phyloP scores from a whole-genome alignment of 2,888 invertebrate species.

The Mythimna lalbum region DNA sequence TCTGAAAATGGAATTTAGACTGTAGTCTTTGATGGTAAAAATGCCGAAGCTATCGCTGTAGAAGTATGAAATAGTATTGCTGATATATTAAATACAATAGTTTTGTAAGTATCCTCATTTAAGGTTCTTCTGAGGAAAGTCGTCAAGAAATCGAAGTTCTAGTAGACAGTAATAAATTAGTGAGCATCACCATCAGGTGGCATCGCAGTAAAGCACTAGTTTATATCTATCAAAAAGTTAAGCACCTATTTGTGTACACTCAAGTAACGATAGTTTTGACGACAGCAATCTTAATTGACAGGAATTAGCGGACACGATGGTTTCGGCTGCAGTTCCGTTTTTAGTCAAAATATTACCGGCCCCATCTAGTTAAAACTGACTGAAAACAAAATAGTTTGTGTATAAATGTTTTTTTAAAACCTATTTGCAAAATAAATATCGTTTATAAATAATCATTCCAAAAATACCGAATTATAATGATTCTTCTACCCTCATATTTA shows the following conservation, averaged over 20 bases:
- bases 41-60: background rate
- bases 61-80: background rate
- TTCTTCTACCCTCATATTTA: conserved; percentile 10
- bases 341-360: background rate
- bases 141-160: background rate
- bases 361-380: too few relatives aligned
- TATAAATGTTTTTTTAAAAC: too few relatives aligned
- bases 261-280: background rate
- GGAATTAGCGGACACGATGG: background rate
- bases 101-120: too few relatives aligned
- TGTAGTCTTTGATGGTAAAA: background rate
- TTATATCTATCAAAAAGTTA: too few relatives aligned
- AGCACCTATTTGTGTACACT: too few relatives aligned
- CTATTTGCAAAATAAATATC: too few relatives aligned
- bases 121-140: too few relatives aligned
- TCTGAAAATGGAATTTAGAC: too few relatives aligned
- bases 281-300: background rate
- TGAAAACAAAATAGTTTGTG: too few relatives aligned
- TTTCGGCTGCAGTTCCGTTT: background rate
- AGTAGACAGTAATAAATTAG: background rate
- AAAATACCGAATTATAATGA: background rate
- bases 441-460: too few relatives aligned
- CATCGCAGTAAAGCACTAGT: too few relatives aligned
- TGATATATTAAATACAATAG: background rate
- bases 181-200: too few relatives aligned